Evolutionary conservation across 2,113 vertebrate species (phyloP), one percentile per base, ranked within the genome.

Genomic region (Eira barbara): DNA sequence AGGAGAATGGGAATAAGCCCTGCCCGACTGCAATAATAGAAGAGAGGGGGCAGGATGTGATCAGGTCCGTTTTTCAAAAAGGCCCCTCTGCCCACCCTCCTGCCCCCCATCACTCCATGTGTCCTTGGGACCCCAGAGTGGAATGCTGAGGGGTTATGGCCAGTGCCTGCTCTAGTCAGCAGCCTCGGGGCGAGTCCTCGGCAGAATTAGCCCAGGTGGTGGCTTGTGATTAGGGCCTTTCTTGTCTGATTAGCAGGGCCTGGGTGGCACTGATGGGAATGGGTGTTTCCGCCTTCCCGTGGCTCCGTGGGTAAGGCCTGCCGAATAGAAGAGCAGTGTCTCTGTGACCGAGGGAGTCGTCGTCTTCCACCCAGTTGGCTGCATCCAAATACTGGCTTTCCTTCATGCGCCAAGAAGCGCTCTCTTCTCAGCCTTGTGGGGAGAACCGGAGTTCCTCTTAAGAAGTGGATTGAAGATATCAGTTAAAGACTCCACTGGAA

Each of bases 261-360:
- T 96, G 52, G 89, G 89, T 97, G 81, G 92, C 91, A 49, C 95
- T 96, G 73, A 96, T 83, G 89, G 95, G 96, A 97, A 97, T 97
- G 87, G 88, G 47, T 84, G 92, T 91, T 97, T 55, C 95, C 84
- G 10, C 94, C 89, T 98, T 94, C 0, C 0, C 92, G 65, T 52
- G 71, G 57, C 91, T 98, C 92, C 86, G 67, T n/a, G 87, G 96
- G 9, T 0, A 0, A 91, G 88, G 85, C 82, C 0, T 7, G 52
- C 93, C 96, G 97, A 96, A 94, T 97, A 96, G 97, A 98, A 98
- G 95, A 98, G 80, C 97, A 98, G 85, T 47, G 47, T 81, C 97
- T 98, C 81, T 0, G 0, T 95, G 97, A 95, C 95, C 95, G 71
- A 97, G 59, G 88, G 73, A n/a, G 89, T 81, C 83, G 59, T 84